Base-by-base conservation (phyloP, 2,113 vertebrate genomes). In the Monopterus albus region DNA sequence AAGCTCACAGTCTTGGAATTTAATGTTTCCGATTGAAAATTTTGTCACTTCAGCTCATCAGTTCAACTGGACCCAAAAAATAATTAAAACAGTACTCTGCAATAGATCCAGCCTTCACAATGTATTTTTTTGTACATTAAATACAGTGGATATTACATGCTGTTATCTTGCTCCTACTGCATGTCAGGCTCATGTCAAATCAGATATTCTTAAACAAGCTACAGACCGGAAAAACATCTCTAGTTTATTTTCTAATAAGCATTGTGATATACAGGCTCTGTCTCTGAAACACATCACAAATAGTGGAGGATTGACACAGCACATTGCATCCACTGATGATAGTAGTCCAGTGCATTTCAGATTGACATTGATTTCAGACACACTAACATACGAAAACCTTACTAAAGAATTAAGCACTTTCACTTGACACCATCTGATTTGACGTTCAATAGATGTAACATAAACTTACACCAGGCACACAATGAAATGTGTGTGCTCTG, bases 191-290 rank as follows among this genome's bases (percentile, higher is more conserved):
- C 21, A 36, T 33, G 35, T 76, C 23, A 21, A 7, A 66, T 51
- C 43, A 18, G 29, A 64, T 72, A 21, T 31, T 62, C 17, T 62
- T 21, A 65, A 7, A 31, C 43, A 18, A 31, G 39, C 40, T 58
- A 43, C 26, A 29, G 43, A 47, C 57, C 57, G 49, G 9, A 26
- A 39, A 59, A 36, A 29, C 25, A 53, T 42, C 21, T 38, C 20
- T n/a, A n/a, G n/a, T n/a, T n/a, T n/a, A n/a, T n/a, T n/a, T n/a
- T n/a, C n/a, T n/a, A n/a, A n/a, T n/a, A n/a, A 60, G 26, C 47
- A 65, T 1, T 31, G 53, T 23, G 57, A 33, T 13, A n/a, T 57
- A 55, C 39, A 23, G 51, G 33, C 35, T 25, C 46, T 40, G 31
- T 65, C 25, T 46, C 39, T 53, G 45, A 36, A 38, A 49, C 35